Conservation (phyloP, 1,140 invertebrate species). For the Drosophila mauritiana region DNA sequence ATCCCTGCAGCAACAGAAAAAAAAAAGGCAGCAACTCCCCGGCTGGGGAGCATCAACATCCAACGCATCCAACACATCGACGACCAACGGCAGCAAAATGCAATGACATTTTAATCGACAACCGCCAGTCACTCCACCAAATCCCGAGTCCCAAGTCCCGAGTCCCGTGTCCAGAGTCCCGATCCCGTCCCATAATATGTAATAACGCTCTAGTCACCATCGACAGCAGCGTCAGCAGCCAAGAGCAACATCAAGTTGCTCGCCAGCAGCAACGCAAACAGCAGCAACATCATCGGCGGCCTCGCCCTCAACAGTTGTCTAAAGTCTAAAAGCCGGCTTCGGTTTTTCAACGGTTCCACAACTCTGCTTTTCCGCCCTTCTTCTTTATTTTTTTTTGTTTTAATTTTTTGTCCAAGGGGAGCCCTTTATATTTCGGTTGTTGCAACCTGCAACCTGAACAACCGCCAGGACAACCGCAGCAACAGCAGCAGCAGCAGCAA, state of each 20-base stretch:
- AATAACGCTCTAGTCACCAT: constrained; percentile 64
- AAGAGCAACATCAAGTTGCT: constrained; percentile 25
- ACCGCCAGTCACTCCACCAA: constrained; percentile 30
- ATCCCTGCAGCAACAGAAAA: constrained; percentile 6
- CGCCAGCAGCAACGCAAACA: constrained; percentile 17
- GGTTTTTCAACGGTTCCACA: constrained; percentile 20
- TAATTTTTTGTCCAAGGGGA: neutral
- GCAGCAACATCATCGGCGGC: constrained; percentile 23
- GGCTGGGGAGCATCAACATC: constrained; percentile 9
- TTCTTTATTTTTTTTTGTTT: neutral
- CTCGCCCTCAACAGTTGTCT: constrained; percentile 77
- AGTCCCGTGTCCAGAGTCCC: neutral
- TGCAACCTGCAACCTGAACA: constrained; percentile 18
- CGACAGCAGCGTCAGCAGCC: constrained; percentile 26
- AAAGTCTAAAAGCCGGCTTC: constrained; percentile 51
- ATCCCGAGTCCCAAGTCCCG: constrained; percentile 5
- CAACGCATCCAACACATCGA: neutral
- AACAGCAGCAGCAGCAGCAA: neutral
- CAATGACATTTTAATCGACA: constrained; percentile 82
- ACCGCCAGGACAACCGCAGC: constrained; percentile 26
- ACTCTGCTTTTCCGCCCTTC: constrained; percentile 1
- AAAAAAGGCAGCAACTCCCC: constrained; percentile 1
- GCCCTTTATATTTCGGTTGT: constrained; percentile 49
- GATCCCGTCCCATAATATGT: constrained; percentile 35
- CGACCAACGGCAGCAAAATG: constrained; percentile 56